These are phyloP conservation scores for Podarcis siculus DNA, from an alignment of 2,797 vertebrate species.

Conservation along the genomic window DNA sequence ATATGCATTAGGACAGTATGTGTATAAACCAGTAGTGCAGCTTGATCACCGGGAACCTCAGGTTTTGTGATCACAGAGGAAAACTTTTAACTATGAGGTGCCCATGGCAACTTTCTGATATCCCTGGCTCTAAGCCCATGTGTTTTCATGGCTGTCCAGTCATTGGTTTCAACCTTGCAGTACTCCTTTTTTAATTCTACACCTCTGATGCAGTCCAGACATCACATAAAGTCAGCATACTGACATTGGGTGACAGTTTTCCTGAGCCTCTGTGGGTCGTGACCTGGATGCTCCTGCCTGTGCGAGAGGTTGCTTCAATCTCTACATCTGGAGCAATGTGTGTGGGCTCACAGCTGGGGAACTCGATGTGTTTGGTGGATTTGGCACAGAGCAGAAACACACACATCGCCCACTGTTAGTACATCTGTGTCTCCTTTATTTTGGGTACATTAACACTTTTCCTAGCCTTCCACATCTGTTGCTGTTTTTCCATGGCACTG, in stretches of 20 bases:
- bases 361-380: constrained; percentile 1
- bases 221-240: neutral
- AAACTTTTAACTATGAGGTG: neutral
- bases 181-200: neutral
- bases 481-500: constrained; percentile 13
- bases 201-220: neutral
- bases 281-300: neutral
- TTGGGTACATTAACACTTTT: constrained; percentile 26
- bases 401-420: constrained; percentile 8
- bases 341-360: constrained; percentile 1
- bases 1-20: neutral
- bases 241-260: neutral
- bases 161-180: neutral
- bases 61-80: neutral
- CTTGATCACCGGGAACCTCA: neutral
- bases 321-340: neutral
- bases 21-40: neutral
- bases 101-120: neutral
- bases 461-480: neutral
- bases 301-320: neutral
- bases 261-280: neutral
- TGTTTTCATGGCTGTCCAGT: neutral
- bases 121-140: neutral
- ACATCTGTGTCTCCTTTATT: constrained; percentile 19
- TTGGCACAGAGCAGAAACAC: constrained; percentile 3